Evolutionary conservation across 1,140 invertebrate species (phyloP).

Genomic region (Ridgeia piscesae): DNA sequence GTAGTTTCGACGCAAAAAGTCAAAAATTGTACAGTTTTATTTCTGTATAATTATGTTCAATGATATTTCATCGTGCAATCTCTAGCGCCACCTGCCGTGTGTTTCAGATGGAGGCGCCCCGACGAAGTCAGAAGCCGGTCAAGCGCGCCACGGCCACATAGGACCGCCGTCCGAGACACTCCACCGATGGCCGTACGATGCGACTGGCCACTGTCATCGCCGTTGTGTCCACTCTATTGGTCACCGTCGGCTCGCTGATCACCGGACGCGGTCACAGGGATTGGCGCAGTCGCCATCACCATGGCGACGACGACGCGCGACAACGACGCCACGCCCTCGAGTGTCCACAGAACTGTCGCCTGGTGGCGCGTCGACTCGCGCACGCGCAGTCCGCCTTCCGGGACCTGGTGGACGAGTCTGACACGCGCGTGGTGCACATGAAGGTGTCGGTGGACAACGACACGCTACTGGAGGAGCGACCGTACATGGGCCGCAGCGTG

Average conservation of each 20-base stretch:
- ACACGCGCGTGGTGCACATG: conserved; percentile 27
- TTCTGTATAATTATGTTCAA: too few species aligned
- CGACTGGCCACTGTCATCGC: neutral
- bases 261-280: neutral
- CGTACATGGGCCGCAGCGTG: conserved; percentile 27
- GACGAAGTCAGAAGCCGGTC: neutral
- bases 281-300: neutral
- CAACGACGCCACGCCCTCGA: neutral
- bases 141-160: neutral
- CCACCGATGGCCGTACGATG: neutral
- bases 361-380: neutral
- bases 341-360: neutral
- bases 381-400: conserved; percentile 16
- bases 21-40: too few species aligned
- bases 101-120: neutral
- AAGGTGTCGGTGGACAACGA: conserved; percentile 21
- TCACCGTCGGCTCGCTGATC: neutral
- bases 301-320: neutral
- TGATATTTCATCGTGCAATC: neutral
- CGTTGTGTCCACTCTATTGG: neutral
- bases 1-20: too few species aligned
- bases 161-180: neutral
- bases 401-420: conserved; percentile 22
- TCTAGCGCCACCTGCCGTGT: neutral
- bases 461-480: conserved; percentile 24